Percentiles rank a stretch among this genome's conserved stretches.
Evolutionary conservation across 1,140 invertebrate genomes (phyloP).

Genomic region (Neocloeon triangulifer): DNA sequence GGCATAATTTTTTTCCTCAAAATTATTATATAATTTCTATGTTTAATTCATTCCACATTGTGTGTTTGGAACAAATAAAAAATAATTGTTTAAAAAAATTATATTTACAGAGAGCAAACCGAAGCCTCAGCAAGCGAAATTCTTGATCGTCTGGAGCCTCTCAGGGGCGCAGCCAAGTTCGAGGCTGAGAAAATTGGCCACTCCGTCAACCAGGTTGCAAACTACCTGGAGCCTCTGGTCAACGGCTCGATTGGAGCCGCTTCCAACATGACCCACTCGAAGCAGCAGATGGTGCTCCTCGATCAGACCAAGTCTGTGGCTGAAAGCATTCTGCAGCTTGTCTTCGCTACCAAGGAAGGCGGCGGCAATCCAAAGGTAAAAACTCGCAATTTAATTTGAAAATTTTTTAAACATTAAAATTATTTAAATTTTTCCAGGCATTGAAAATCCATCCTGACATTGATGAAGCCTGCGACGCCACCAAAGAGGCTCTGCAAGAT

Average conservation of each 20-base stretch:
- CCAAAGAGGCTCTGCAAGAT: conserved; percentile 61
- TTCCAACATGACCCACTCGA: conserved; percentile 71
- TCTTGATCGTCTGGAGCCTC: conserved; percentile 53
- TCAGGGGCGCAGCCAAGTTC: conserved; percentile 59
- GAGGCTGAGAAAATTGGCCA: conserved; percentile 89
- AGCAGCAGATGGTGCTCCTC: conserved; percentile 67
- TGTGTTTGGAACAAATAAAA: too few species aligned
- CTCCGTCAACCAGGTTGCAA: conserved; percentile 55
- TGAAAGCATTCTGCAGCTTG: conserved; percentile 67
- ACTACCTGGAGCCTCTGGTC: conserved; percentile 68
- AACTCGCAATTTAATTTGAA: not conserved
- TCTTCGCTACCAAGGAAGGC: conserved; percentile 67
- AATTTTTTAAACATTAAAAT: not conserved
- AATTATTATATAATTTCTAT: too few species aligned
- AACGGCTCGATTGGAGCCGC: conserved; percentile 64
- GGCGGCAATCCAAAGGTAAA: conserved; percentile 75
- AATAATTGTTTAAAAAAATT: too few species aligned
- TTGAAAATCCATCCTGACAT: conserved; percentile 54
- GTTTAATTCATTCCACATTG: too few species aligned
- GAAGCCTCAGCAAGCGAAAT: conserved; percentile 46
- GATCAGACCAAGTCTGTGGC: conserved; percentile 87
- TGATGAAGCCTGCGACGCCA: conserved; percentile 56
- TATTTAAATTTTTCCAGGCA: conserved; percentile 24
- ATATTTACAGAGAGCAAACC: conserved; percentile 43
- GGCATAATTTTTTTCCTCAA: too few species aligned